Evolutionary conservation across 2,113 vertebrate genomes (phyloP).

Genomic region (Serinus canaria): DNA sequence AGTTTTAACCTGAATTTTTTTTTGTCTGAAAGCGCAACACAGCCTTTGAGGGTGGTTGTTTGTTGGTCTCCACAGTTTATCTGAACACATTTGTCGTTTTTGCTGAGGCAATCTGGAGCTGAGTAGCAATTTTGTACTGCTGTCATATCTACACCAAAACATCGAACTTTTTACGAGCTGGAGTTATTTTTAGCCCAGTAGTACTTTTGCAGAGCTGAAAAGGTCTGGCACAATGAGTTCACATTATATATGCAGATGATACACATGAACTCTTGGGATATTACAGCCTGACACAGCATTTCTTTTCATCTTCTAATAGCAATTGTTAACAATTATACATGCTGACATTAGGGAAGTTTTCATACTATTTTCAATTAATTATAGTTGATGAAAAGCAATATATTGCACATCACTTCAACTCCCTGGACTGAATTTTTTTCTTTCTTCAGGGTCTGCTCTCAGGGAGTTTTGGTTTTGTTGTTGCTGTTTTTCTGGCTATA

Average conservation of each 20-base stretch:
- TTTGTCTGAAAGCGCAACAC: conserved; percentile 62
- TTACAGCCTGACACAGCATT: conserved; percentile 66
- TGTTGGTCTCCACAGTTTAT: conserved; percentile 48
- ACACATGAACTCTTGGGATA: conserved; percentile 38
- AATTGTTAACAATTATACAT: conserved; percentile 41
- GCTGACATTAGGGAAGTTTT: conserved; percentile 54
- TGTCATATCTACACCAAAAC: neutral
- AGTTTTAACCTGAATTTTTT: conserved; percentile 76
- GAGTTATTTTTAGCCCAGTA: conserved; percentile 47
- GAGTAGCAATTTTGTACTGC: neutral
- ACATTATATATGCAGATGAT: conserved; percentile 62
- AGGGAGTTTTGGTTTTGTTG: neutral
- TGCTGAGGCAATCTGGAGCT: conserved; percentile 26
- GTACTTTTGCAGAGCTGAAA: conserved; percentile 44
- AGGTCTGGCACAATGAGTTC: conserved; percentile 44
- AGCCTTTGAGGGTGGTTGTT: conserved; percentile 44
- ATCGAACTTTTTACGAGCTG: neutral
- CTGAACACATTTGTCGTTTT: conserved; percentile 21
- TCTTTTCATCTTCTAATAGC: conserved; percentile 62
- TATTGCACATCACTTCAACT: neutral
- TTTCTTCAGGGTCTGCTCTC: neutral
- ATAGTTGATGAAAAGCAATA: conserved; percentile 47
- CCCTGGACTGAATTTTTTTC: neutral
- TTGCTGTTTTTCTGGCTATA: neutral
- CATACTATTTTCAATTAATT: conserved; percentile 64